These are phyloP conservation scores for Holocentrus rufus DNA, from an alignment of 2,797 vertebrate genomes.

Conservation along the genomic window DNA sequence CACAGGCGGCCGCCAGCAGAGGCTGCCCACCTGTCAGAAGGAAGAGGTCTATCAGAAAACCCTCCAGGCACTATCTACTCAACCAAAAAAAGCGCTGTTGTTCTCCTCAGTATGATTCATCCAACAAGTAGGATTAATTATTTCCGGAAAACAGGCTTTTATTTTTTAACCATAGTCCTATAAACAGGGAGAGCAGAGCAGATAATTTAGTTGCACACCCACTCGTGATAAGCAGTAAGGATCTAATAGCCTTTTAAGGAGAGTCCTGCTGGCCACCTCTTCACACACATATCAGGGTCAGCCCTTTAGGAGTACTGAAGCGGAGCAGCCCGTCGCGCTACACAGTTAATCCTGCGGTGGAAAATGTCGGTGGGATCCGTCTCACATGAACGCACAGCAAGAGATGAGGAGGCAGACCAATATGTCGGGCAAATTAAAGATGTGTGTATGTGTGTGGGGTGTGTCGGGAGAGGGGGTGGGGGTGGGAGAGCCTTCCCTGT, in stretches of 20 bases:
- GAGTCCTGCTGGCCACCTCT: conserved; percentile 64
- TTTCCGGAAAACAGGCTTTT: conserved; percentile 75
- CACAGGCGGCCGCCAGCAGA: conserved; percentile 13
- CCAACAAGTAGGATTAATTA: conserved; percentile 76
- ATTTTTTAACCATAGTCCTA: conserved; percentile 55
- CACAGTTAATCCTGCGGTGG: conserved; percentile 77
- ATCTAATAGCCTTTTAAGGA: conserved; percentile 81
- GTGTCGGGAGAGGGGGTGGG: conserved; percentile 10
- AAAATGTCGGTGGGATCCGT: conserved; percentile 79
- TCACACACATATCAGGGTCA: conserved; percentile 63
- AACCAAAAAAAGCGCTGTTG: conserved; percentile 39
- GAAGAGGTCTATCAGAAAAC: conserved; percentile 52
- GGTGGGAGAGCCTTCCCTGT: conserved; percentile 27
- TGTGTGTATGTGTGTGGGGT: conserved; percentile 43
- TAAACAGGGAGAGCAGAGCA: conserved; percentile 65
- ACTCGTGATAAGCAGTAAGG: conserved; percentile 64
- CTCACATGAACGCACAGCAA: conserved; percentile 69
- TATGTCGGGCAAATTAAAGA: conserved; percentile 69
- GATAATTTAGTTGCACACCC: conserved; percentile 60
- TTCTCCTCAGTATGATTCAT: conserved; percentile 64
- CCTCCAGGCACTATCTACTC: conserved; percentile 50
- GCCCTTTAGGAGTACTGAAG: conserved; percentile 66
- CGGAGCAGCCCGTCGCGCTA: conserved; percentile 62
- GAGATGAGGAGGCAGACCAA: conserved; percentile 71
- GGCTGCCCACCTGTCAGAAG: conserved; percentile 64